Evolutionary conservation across 2,113 vertebrate species (phyloP).

Genomic region (Colius striatus): DNA sequence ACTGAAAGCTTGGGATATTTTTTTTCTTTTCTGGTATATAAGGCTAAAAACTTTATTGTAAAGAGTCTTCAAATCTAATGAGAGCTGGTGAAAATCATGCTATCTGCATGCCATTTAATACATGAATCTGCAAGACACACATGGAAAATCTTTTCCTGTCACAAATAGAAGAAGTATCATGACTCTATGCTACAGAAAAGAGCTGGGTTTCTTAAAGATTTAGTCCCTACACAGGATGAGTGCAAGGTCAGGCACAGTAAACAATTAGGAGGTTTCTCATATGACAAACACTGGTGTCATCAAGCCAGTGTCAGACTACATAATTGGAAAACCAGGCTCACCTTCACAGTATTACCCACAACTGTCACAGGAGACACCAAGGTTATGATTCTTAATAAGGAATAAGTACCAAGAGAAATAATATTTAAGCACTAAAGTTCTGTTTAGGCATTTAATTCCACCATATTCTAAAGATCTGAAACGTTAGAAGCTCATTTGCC

Average conservation of each 20-base stretch:
- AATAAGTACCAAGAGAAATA: neutral
- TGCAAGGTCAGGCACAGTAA: neutral
- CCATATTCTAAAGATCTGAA: neutral
- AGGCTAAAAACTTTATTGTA: neutral
- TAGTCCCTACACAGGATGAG: neutral
- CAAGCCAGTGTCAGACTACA: neutral
- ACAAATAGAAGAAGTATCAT: neutral
- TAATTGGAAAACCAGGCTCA: neutral
- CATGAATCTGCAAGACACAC: neutral
- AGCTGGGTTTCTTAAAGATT: slow-evolving; percentile 15
- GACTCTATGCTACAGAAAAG: neutral
- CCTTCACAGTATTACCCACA: neutral
- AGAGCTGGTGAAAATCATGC: neutral
- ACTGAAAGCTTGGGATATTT: neutral
- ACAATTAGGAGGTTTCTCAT: neutral
- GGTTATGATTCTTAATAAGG: neutral
- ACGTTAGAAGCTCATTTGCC: neutral
- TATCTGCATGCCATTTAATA: neutral
- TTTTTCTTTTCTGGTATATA: neutral
- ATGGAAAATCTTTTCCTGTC: neutral
- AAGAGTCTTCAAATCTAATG: slow-evolving; percentile 2
- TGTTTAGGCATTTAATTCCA: neutral
- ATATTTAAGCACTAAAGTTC: neutral
- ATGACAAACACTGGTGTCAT: neutral
- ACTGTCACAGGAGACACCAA: neutral